Evolutionary conservation across 2,888 invertebrate species (phyloP).

Genomic region (Nebria salina): DNA sequence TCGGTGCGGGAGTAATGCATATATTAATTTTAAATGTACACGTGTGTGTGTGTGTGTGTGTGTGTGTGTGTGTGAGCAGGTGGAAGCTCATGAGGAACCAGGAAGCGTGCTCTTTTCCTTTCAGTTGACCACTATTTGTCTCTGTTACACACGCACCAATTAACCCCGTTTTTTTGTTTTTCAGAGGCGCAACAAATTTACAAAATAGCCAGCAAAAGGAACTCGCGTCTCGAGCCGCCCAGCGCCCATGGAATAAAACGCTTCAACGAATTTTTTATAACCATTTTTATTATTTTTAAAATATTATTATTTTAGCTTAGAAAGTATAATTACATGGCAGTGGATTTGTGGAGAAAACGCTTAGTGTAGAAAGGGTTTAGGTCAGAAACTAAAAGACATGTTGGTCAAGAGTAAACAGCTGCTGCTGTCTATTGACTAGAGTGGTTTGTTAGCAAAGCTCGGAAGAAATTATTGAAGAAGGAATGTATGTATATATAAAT

Average conservation of each 20-base stretch:
- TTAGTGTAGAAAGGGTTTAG: background rate
- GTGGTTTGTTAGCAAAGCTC: constrained; percentile 5
- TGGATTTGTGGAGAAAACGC: constrained; percentile 21
- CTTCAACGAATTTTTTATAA: background rate
- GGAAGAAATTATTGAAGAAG: background rate
- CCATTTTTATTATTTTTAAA: constrained; percentile 29
- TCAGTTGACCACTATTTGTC: background rate
- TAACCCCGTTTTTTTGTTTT: background rate
- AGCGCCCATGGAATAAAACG: background rate
- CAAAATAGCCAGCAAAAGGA: background rate
- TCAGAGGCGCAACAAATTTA: background rate
- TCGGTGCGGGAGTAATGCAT: background rate
- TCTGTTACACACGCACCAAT: background rate
- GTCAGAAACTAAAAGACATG: background rate
- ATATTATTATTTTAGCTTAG: constrained; percentile 41
- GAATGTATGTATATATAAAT: background rate
- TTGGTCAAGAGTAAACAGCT: background rate
- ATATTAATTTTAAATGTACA: background rate
- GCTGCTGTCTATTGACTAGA: constrained; percentile 10
- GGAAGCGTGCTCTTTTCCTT: background rate
- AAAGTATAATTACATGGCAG: constrained; percentile 42
- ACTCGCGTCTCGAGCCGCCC: background rate
- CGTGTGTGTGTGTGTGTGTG: background rate
- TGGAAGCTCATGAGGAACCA: background rate
- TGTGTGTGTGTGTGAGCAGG: constrained; percentile 1